Evolutionary conservation across 92 coral and sea anemone species (phyloP).

Genomic region (Anthopleura xanthogrammica): DNA sequence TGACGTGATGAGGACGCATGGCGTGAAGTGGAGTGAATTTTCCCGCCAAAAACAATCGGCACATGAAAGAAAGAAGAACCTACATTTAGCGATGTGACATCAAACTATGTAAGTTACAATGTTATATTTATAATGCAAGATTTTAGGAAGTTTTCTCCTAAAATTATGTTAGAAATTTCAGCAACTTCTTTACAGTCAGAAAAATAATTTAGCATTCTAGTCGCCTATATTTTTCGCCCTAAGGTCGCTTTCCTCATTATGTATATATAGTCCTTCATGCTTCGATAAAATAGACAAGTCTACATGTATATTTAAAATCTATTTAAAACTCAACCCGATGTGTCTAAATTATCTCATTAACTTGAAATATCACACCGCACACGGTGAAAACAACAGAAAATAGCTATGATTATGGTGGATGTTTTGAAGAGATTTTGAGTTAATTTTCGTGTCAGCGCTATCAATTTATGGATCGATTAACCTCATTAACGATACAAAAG

Average conservation of each 20-base stretch:
- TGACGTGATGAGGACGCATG: neutral
- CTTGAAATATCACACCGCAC: too few relatives aligned
- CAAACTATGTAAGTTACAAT: neutral
- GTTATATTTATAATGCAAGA: neutral
- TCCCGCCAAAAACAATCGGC: constrained; percentile 32
- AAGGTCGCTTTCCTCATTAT: too few relatives aligned
- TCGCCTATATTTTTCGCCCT: too few relatives aligned
- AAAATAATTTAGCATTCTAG: too few relatives aligned
- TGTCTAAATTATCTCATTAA: too few relatives aligned
- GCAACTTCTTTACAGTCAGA: too few relatives aligned
- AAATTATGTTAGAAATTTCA: too few relatives aligned
- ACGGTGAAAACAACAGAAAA: neutral
- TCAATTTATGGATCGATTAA: constrained; percentile 24
- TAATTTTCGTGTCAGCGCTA: neutral
- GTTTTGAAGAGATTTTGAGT: neutral
- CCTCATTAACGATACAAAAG: neutral
- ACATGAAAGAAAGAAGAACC: constrained; percentile 7
- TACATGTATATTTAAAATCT: too few relatives aligned
- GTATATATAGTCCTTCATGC: too few relatives aligned
- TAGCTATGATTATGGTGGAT: neutral
- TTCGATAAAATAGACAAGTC: too few relatives aligned
- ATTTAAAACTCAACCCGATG: too few relatives aligned
- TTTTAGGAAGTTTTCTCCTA: too few relatives aligned
- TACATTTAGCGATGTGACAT: constrained; percentile 3
- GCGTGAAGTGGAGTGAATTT: constrained; percentile 3